These are phyloP conservation scores for Thalassaphorura encarpata DNA, from an alignment of 1,140 invertebrate genomes.

Conservation along the genomic window DNA sequence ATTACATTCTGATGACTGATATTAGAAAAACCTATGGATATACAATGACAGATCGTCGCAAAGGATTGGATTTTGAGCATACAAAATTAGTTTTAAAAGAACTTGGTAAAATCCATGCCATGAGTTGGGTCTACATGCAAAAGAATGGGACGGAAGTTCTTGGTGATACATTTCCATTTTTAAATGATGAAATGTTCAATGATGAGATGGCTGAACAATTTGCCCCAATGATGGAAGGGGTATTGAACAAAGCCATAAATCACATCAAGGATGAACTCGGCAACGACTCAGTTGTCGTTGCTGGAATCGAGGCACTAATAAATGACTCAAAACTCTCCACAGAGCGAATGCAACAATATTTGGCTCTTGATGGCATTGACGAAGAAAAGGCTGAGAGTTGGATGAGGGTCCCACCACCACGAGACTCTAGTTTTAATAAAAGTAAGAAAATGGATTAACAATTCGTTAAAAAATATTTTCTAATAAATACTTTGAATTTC, in stretches of 20 bases:
- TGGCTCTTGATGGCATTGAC: slow-evolving; percentile 2
- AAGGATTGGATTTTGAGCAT: slow-evolving; percentile 44
- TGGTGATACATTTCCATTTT: not conserved
- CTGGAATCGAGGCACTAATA: not conserved
- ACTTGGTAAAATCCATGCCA: slow-evolving; percentile 55
- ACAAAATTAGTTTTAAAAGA: slow-evolving; percentile 44
- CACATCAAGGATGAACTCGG: not conserved
- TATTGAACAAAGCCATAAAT: not conserved
- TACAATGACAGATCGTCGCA: slow-evolving; percentile 43
- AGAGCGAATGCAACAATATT: not conserved
- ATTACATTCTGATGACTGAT: slow-evolving; percentile 56
- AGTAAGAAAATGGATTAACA: no score
- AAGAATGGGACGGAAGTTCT: not conserved
- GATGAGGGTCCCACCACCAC: not conserved
- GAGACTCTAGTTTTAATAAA: not conserved
- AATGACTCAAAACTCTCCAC: not conserved
- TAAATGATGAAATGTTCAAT: not conserved
- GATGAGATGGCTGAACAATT: not conserved
- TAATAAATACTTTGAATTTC: no score
- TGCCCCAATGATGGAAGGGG: not conserved
- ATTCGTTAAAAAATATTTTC: no score
- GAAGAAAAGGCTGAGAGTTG: not conserved
- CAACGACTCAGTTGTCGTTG: not conserved
- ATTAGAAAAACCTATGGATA: slow-evolving; percentile 42
- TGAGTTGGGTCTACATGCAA: slow-evolving; percentile 40